These are phyloP conservation scores for Bambusicola thoracicus DNA, from an alignment of 2,113 vertebrate genomes.

Conservation along the genomic window DNA sequence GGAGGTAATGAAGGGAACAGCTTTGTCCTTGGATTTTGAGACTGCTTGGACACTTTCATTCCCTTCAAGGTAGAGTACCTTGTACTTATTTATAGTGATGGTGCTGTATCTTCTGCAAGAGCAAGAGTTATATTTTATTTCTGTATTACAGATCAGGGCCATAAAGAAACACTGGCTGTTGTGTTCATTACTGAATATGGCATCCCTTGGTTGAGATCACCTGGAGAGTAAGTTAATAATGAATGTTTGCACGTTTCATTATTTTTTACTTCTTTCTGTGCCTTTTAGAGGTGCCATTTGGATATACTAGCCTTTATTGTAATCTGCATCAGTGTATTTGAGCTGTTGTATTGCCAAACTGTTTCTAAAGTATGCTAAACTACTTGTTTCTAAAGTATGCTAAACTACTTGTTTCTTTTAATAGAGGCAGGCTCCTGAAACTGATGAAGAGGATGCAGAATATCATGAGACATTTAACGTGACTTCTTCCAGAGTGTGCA, in stretches of 20 bases:
- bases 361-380: not conserved
- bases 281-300: not conserved
- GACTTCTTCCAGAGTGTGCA: not conserved
- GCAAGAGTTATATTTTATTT: not conserved
- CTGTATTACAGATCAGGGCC: constrained; percentile 19
- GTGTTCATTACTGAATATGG: not conserved
- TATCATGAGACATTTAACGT: not conserved
- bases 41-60: constrained; percentile 27
- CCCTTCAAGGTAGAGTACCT: constrained; percentile 49
- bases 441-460: not conserved
- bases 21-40: constrained; percentile 51
- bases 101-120: not conserved
- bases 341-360: not conserved
- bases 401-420: not conserved
- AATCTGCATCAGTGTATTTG: not conserved
- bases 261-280: not conserved
- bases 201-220: not conserved
- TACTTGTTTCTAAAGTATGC: not conserved
- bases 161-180: not conserved
- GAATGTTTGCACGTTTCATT: not conserved
- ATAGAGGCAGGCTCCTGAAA: not conserved
- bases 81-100: not conserved
- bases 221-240: not conserved
- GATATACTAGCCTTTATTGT: not conserved
- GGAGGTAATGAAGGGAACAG: constrained; percentile 22